Evolutionary conservation across 53 echinoderm and acorn worm species (phyloP).

Genomic region (Holothuria scabra): DNA sequence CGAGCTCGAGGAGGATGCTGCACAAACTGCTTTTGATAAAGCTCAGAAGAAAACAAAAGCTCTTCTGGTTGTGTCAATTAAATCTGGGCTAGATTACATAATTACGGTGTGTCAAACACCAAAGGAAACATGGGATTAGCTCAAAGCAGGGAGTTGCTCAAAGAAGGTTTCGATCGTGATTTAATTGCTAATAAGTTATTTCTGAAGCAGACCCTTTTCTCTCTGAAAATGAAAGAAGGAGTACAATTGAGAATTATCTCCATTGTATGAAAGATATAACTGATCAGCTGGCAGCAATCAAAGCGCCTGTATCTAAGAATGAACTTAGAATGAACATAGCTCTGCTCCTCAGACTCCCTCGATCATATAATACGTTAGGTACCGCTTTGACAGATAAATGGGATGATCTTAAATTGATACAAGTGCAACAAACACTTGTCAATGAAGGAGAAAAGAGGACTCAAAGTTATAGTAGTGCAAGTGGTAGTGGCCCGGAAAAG

Average conservation of each 20-base stretch:
- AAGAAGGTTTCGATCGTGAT: neutral
- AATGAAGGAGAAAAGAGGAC: neutral
- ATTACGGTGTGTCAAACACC: neutral
- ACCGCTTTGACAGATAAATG: neutral
- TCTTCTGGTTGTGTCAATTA: neutral
- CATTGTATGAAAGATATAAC: neutral
- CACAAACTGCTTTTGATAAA: too few species aligned
- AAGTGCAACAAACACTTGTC: neutral
- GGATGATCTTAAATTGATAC: neutral
- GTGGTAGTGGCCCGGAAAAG: too few species aligned
- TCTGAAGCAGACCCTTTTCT: too few species aligned
- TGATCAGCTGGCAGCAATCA: conserved; percentile 10
- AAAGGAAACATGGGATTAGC: too few species aligned
- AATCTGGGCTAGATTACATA: neutral
- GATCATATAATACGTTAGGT: conserved; percentile 11
- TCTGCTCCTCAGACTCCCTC: neutral
- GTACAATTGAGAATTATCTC: too few species aligned
- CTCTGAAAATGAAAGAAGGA: too few species aligned
- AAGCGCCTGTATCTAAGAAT: conserved; percentile 1
- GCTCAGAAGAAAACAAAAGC: neutral
- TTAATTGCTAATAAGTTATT: neutral
- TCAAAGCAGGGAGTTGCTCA: too few species aligned
- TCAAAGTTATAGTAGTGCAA: too few species aligned
- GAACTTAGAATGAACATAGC: neutral
- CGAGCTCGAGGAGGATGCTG: too few species aligned